Evolutionary conservation across 2,113 vertebrate species (phyloP).

Genomic region (Cyprinodon variegatus): DNA sequence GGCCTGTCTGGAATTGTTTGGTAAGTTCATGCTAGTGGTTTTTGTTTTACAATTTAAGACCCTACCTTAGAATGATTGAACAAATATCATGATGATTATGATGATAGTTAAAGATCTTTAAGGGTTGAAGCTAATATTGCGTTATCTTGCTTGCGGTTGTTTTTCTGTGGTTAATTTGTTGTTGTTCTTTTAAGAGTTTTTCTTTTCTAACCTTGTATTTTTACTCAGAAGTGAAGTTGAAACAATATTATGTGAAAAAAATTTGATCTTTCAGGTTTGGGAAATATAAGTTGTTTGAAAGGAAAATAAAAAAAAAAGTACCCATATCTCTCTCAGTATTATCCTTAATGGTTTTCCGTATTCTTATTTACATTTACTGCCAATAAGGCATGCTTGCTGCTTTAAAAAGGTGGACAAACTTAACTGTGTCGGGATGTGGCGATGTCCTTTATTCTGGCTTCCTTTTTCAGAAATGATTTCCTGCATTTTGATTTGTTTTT

Average conservation of each 20-base stretch:
- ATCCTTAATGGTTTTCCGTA: neutral
- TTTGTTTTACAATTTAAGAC: neutral
- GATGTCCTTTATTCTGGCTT: neutral
- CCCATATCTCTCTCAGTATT: no score
- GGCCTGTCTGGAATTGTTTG: slow-evolving; percentile 91
- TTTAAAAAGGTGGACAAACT: neutral
- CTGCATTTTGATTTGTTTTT: neutral
- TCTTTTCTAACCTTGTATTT: neutral
- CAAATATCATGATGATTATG: neutral
- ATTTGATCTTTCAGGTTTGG: no score
- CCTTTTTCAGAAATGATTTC: neutral
- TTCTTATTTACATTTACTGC: neutral
- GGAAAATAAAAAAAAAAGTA: neutral
- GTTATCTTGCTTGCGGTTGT: neutral
- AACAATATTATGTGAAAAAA: neutral
- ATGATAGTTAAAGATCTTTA: no score
- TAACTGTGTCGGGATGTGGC: neutral
- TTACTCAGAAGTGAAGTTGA: neutral
- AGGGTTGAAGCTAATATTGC: neutral
- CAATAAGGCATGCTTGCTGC: neutral
- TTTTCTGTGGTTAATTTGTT: neutral
- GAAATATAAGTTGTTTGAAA: no score
- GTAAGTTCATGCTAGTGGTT: slow-evolving; percentile 76
- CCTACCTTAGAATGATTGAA: neutral
- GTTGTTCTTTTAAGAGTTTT: neutral